Conservation (phyloP, 2,797 vertebrate species). For the Poeciliopsis presidionis region DNA sequence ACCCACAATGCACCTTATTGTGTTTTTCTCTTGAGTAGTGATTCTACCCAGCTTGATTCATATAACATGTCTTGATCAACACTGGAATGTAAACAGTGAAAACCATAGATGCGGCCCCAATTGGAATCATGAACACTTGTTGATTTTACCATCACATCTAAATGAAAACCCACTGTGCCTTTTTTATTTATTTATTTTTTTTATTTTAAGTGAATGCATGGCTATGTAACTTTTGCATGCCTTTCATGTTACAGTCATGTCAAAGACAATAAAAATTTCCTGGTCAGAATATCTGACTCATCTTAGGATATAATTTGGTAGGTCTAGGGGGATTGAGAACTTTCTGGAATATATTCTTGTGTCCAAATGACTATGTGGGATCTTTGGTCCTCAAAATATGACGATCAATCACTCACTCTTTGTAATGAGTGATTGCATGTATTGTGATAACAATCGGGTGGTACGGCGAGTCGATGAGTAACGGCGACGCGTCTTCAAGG, state of each 20-base stretch:
- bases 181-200: too few relatives aligned
- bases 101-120: background rate
- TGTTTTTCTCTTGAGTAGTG: background rate
- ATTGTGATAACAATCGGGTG: background rate
- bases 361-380: background rate
- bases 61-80: background rate
- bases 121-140: too few relatives aligned
- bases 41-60: background rate
- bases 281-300: too few relatives aligned
- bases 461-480: background rate
- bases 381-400: background rate
- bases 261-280: too few relatives aligned
- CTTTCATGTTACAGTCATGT: too few relatives aligned
- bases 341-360: background rate
- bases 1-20: background rate
- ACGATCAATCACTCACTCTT: too few relatives aligned
- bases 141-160: too few relatives aligned
- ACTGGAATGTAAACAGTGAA: background rate
- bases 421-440: background rate
- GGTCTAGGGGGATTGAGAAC: background rate
- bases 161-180: too few relatives aligned
- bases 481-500: background rate
- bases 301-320: too few relatives aligned
- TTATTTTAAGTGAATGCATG: too few relatives aligned
- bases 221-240: too few relatives aligned